phyloP scores from a whole-genome alignment of 2,113 vertebrate genomes.

The Nothoprocta perdicaria region DNA sequence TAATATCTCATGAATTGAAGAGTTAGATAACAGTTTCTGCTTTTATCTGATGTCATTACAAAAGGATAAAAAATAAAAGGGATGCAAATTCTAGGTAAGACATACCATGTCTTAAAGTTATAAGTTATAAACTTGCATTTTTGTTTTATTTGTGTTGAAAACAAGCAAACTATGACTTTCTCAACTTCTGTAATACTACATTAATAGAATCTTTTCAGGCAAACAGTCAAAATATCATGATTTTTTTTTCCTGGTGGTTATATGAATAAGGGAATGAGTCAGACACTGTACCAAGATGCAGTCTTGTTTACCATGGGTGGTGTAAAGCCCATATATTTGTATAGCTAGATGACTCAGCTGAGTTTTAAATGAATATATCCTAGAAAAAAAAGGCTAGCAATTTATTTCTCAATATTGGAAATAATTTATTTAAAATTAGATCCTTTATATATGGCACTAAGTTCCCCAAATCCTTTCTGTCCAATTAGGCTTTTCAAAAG shows the following conservation, averaged over 20 bases:
- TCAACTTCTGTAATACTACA: conserved; percentile 5
- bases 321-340: background rate
- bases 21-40: background rate
- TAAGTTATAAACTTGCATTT: conserved; percentile 8
- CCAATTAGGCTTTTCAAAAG: background rate
- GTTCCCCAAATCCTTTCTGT: background rate
- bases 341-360: background rate
- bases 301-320: background rate
- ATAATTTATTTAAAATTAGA: background rate
- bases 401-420: background rate
- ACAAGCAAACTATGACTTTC: conserved; percentile 25
- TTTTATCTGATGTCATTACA: background rate
- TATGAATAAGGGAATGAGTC: background rate
- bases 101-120: background rate
- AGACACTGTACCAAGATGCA: background rate
- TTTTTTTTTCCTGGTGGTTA: background rate
- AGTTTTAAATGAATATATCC: background rate
- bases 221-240: background rate
- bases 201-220: conserved; percentile 3
- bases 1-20: background rate
- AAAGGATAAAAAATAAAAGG: background rate
- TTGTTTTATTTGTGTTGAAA: conserved; percentile 18
- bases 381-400: background rate
- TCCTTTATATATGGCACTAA: background rate
- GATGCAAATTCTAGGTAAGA: background rate